Percentiles rank a stretch among this genome's conserved stretches.
These are phyloP conservation scores for Budorcas taxicolor DNA, from an alignment of 2,113 vertebrate genomes.

Conservation along the genomic window DNA sequence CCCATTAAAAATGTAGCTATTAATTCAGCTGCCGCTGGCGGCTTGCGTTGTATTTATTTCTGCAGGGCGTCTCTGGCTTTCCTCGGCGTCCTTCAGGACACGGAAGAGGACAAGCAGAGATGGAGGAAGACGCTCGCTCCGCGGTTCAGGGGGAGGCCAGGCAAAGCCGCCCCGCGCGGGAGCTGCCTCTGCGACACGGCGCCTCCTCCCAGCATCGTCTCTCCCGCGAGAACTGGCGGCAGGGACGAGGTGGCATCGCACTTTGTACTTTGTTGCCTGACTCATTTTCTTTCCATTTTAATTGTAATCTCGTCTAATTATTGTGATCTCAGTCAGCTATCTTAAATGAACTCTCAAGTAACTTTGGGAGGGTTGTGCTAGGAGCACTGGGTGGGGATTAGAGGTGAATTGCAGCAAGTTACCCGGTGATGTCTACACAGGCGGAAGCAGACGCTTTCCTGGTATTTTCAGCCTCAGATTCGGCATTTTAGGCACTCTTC, in stretches of 20 bases:
- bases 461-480: background rate
- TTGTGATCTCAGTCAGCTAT: conserved; percentile 56
- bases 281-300: conserved; percentile 64
- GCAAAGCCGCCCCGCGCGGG: background rate
- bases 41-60: accelerated
- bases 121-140: accelerated
- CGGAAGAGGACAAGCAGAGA: background rate
- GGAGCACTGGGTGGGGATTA: background rate
- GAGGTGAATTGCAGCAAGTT: background rate
- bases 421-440: background rate
- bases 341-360: conserved; percentile 49
- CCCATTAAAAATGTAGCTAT: background rate
- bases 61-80: accelerated
- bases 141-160: background rate
- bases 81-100: background rate
- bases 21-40: too few relatives aligned
- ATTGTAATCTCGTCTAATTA: conserved; percentile 59
- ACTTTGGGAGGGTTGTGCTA: conserved; percentile 61
- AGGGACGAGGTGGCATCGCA: background rate
- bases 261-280: background rate
- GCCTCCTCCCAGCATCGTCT: background rate
- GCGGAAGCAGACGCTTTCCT: background rate
- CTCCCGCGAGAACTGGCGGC: background rate
- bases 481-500: background rate
- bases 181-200: background rate